Percentiles rank a stretch among this genome's conserved stretches.
phyloP scores from a whole-genome alignment of 2,113 vertebrate species.

The Solea senegalensis region DNA sequence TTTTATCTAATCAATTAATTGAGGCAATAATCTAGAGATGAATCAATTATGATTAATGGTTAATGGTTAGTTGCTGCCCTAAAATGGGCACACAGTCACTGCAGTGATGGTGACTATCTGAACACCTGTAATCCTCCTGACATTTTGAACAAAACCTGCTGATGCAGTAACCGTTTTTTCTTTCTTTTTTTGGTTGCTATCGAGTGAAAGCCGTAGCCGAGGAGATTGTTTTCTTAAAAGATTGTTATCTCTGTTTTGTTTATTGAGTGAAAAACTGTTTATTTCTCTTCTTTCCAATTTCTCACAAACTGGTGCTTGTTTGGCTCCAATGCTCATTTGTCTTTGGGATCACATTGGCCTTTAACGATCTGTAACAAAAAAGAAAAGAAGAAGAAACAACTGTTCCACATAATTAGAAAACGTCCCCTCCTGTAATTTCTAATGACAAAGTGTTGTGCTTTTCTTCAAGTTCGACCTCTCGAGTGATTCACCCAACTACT shows the following conservation, averaged over 20 bases:
- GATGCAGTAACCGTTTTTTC: not conserved
- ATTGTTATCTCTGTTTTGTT: constrained; percentile 11
- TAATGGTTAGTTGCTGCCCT: too few relatives aligned
- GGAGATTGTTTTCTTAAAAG: not conserved
- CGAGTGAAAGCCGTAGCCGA: not conserved
- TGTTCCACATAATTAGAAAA: not conserved
- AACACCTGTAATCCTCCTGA: not conserved
- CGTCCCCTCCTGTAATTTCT: not conserved
- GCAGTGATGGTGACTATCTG: not conserved
- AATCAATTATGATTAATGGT: too few relatives aligned
- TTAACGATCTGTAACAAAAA: not conserved
- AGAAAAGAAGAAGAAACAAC: too few relatives aligned
- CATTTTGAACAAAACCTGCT: not conserved
- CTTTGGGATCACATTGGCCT: not conserved
- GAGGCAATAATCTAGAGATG: too few relatives aligned
- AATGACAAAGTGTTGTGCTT: too few relatives aligned
- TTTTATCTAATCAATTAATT: too few relatives aligned
- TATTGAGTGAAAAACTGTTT: constrained; percentile 5
- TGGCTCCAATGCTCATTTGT: constrained; percentile 3
- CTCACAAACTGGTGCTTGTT: constrained; percentile 2
- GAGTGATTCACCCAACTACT: too few relatives aligned
- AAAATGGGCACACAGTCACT: not conserved
- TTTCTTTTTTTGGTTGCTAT: not conserved
- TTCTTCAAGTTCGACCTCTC: too few relatives aligned
- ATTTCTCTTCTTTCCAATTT: not conserved